A percentile compares a stretch with the other conserved stretches of the same genome.
These are phyloP conservation scores for Saccostrea cuccullata DNA, from an alignment of 1,140 invertebrate genomes.

Conservation along the genomic window DNA sequence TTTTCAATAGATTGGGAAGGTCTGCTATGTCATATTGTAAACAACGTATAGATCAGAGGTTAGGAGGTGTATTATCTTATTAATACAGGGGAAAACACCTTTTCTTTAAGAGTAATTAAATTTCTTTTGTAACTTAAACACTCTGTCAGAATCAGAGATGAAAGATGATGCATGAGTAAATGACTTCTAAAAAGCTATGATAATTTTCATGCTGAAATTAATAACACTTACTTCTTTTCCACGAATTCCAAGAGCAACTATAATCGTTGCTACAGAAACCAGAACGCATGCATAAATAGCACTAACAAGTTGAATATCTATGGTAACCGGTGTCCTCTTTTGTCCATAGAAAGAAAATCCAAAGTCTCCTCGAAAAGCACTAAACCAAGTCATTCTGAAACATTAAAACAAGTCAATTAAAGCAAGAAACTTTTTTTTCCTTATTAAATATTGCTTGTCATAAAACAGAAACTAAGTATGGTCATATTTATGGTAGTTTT, in stretches of 20 bases:
- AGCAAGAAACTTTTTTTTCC: no score
- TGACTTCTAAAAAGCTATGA: neutral
- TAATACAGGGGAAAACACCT: neutral
- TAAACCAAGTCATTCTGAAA: conserved; percentile 72
- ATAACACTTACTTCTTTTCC: conserved; percentile 67
- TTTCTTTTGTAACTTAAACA: neutral
- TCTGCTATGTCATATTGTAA: neutral
- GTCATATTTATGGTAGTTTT: neutral
- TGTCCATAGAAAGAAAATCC: conserved; percentile 69
- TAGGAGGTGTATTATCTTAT: neutral
- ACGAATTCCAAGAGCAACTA: conserved; percentile 70
- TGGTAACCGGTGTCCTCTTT: conserved; percentile 64
- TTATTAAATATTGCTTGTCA: no score
- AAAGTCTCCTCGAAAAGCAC: conserved; percentile 67
- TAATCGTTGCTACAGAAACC: conserved; percentile 68
- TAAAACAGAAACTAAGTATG: neutral
- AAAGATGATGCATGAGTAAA: neutral
- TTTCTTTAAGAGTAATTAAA: neutral
- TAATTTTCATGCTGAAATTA: neutral
- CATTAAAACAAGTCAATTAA: neutral
- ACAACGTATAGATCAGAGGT: no score
- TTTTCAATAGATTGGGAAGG: neutral
- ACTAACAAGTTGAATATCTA: conserved; percentile 65
- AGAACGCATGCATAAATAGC: conserved; percentile 69
- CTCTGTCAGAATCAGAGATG: neutral